phyloP scores from a whole-genome alignment of 2,797 vertebrate genomes.

The Rhinophrynus dorsalis region DNA sequence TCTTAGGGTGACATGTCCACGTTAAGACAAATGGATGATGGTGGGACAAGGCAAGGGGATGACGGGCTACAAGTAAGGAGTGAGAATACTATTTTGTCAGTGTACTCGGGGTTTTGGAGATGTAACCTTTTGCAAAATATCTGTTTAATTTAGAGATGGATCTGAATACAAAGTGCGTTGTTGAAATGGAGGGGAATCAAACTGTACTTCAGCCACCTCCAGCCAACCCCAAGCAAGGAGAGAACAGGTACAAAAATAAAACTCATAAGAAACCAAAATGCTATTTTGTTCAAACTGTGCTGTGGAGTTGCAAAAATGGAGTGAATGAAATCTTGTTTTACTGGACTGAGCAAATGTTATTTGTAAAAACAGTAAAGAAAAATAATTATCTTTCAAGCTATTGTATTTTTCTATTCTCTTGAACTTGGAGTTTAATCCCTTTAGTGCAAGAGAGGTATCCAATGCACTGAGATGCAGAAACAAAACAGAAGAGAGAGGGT shows the following conservation, averaged over 20 bases:
- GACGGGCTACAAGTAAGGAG: background rate
- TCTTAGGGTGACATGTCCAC: no score
- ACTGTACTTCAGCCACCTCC: conserved; percentile 91
- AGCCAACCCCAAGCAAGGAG: conserved; percentile 82
- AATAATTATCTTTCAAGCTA: no score
- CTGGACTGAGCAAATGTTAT: no score
- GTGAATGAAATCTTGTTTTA: background rate
- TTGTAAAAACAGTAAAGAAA: no score
- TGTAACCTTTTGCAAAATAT: conserved; percentile 20
- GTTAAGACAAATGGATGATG: no score
- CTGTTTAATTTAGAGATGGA: conserved; percentile 80
- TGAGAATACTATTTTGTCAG: conserved; percentile 1
- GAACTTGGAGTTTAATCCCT: no score
- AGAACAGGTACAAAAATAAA: conserved; percentile 82
- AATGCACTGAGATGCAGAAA: no score
- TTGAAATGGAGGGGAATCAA: conserved; percentile 98
- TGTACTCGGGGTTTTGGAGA: background rate
- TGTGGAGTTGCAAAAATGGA: background rate
- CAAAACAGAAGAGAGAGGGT: no score
- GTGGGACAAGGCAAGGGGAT: background rate
- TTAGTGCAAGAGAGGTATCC: no score
- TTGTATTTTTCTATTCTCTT: no score
- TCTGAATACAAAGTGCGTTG: conserved; percentile 94
- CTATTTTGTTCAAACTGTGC: background rate
- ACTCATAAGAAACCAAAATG: background rate